Conservation (phyloP, 2,888 invertebrate genomes). For the Mimachlamys varia region DNA sequence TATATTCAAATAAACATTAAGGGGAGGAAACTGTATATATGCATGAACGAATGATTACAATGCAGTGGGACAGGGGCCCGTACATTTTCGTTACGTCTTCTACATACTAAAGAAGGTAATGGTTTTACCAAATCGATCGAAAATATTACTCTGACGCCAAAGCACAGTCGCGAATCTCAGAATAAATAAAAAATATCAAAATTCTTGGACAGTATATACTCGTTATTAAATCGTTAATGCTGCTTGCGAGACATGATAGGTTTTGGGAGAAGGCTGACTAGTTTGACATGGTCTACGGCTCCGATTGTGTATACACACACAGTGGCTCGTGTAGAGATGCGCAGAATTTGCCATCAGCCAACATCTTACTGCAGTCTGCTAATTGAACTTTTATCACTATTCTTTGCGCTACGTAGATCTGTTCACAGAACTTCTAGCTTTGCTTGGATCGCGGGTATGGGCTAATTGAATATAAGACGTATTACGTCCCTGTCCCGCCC, state of each 20-base stretch:
- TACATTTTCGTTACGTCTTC: no score
- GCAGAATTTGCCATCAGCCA: not conserved
- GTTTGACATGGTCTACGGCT: not conserved
- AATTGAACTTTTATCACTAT: slow-evolving; percentile 28
- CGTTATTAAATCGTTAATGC: not conserved
- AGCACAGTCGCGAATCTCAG: no score
- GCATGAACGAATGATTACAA: no score
- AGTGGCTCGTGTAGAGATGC: not conserved
- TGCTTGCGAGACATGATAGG: not conserved
- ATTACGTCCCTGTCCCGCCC: not conserved
- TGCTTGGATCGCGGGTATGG: not conserved
- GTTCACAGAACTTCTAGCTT: not conserved
- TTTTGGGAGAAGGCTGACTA: not conserved
- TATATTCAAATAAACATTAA: no score
- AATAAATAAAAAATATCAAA: no score
- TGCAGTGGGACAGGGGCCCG: no score
- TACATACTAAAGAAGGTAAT: no score
- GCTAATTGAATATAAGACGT: not conserved
- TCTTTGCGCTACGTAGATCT: not conserved
- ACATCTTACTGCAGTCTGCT: not conserved
- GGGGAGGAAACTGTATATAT: no score
- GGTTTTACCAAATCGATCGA: no score
- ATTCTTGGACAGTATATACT: not conserved
- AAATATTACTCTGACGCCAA: no score
- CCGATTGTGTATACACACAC: not conserved